Percentiles rank a stretch among this genome's conserved stretches.
These are phyloP conservation scores for Jaculus jaculus DNA, from an alignment of 2,113 vertebrate species.

Conservation along the genomic window DNA sequence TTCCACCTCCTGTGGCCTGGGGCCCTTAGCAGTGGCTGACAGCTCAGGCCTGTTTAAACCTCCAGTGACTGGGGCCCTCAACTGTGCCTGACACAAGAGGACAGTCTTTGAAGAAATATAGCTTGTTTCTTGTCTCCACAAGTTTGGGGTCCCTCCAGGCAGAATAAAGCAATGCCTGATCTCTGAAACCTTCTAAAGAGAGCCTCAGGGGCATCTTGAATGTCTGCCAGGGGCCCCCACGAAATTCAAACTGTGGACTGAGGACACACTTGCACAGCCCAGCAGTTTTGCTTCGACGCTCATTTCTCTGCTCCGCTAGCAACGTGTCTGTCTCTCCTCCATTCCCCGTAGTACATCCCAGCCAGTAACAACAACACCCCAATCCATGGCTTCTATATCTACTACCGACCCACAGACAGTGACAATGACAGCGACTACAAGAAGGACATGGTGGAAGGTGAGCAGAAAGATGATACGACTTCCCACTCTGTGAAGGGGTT, in stretches of 20 bases:
- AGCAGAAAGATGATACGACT: not conserved
- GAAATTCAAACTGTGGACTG: not conserved
- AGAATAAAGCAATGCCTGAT: not conserved
- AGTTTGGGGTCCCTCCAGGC: not conserved
- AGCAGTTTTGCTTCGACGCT: not conserved
- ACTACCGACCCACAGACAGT: slow-evolving; percentile 97
- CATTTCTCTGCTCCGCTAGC: not conserved
- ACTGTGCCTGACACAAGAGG: no score
- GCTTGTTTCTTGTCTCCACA: slow-evolving; percentile 11
- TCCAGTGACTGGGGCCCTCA: no score
- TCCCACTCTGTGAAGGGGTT: not conserved
- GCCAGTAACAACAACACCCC: slow-evolving; percentile 97
- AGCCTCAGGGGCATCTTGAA: not conserved
- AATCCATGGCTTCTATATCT: slow-evolving; percentile 99
- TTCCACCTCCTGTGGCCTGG: no score
- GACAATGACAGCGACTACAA: slow-evolving; percentile 99
- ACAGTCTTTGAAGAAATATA: not conserved
- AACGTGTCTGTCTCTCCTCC: slow-evolving; percentile 50
- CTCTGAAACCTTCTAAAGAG: not conserved
- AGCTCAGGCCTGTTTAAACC: no score
- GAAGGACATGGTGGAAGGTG: slow-evolving; percentile 96
- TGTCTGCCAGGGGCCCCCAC: not conserved
- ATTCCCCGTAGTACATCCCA: slow-evolving; percentile 89
- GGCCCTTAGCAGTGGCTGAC: no score
- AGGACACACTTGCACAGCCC: not conserved